phyloP scores from a whole-genome alignment of 2,797 vertebrate genomes.

The Dryobates pubescens region DNA sequence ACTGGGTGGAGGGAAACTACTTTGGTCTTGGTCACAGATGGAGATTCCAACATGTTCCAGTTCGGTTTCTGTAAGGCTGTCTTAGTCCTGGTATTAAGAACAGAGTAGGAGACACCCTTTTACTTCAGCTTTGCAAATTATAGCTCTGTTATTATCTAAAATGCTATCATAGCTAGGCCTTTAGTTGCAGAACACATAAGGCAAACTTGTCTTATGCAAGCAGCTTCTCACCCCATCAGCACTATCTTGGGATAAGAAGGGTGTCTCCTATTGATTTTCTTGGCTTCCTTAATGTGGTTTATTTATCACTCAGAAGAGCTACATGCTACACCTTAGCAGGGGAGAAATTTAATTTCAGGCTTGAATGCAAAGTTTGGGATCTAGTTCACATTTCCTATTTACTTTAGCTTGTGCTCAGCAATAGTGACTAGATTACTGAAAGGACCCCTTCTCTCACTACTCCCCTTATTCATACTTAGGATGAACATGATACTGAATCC shows the following conservation, averaged over 20 bases:
- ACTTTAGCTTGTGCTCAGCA: neutral
- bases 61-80: neutral
- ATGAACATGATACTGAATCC: neutral
- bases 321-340: neutral
- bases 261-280: neutral
- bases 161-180: neutral
- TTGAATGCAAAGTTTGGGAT: neutral
- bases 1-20: neutral
- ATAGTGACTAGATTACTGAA: neutral
- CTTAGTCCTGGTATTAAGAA: neutral
- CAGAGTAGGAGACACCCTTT: neutral
- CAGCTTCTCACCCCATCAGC: neutral
- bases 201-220: neutral
- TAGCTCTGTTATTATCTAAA: neutral
- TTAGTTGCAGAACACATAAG: neutral
- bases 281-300: neutral
- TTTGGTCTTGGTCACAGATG: neutral
- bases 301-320: neutral
- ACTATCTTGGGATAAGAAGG: neutral
- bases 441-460: neutral
- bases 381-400: slow-evolving; percentile 1
- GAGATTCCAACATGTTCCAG: neutral
- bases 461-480: neutral
- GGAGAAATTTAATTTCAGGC: slow-evolving; percentile 21
- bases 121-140: neutral